phyloP scores from a whole-genome alignment of 2,888 invertebrate species.

The Cephus rjabovi region DNA sequence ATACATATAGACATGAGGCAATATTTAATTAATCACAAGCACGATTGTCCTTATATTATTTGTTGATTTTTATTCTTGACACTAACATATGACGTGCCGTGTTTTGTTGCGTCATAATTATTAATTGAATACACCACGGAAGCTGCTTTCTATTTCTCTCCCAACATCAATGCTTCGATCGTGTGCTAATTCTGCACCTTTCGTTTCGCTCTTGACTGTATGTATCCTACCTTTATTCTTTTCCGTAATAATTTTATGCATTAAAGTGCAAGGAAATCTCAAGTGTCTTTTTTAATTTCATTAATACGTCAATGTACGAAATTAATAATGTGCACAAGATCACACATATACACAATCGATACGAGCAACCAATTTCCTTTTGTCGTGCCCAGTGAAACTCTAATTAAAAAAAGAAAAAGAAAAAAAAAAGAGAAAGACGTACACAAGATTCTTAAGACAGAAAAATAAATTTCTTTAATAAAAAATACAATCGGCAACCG shows the following conservation, averaged over 20 bases:
- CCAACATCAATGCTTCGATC: constrained; percentile 50
- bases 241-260: not conserved
- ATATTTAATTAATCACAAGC: not conserved
- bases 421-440: constrained; percentile 6
- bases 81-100: not conserved
- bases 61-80: not conserved
- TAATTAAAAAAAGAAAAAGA: not conserved
- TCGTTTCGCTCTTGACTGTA: not conserved
- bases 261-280: not conserved
- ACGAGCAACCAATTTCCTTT: not conserved
- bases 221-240: not conserved
- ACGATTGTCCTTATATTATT: not conserved
- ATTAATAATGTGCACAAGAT: not conserved
- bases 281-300: not conserved
- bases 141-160: constrained; percentile 34
- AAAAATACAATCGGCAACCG: constrained; percentile 14
- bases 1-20: not conserved
- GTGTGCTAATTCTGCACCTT: constrained; percentile 16
- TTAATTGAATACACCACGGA: not conserved
- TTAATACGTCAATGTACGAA: not conserved
- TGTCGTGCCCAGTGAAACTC: not conserved
- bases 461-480: constrained; percentile 4
- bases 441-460: not conserved
- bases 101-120: not conserved
- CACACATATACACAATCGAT: not conserved